Evolutionary conservation across 2,888 invertebrate genomes (phyloP), one percentile per base, ranked within the genome.

Genomic region (Drosophila flavopinicola): DNA sequence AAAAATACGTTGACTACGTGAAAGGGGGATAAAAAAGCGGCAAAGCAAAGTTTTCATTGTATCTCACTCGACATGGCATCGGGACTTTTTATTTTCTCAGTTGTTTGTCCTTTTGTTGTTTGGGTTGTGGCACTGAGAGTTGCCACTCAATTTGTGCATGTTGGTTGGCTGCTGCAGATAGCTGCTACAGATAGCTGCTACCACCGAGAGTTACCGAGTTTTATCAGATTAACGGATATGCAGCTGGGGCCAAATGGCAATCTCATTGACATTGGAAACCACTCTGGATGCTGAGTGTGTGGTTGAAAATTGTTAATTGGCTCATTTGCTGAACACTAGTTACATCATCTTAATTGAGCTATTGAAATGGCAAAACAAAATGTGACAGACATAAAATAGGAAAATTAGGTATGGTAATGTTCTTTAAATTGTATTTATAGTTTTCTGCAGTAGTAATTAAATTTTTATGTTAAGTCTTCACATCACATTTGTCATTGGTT

Each of bases 11-110:
- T 39, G 6, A 30, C 32, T 56, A 30, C 25, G 53, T 33, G 11
- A 29, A 37, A 9, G 27, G 2, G 10, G 10, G 11, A 7, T 39
- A 7, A 7, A 6, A 11, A 25, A n/a, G 33, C 11, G 11, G 6
- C 10, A n/a, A 27, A 6, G 30, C 10, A 66, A 53, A 51, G 32
- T 68, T 65, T 52, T 24, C 37, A n/a, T 17, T 63, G 35, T 51
- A 63, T 54, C 56, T 56, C 66, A 69, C 66, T 60, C 52, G 32
- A 25, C 49, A 47, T 42, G 57, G 42, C 49, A 64, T 51, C 51
- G 51, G 53, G 52, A 49, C 44, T 33, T 35, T 56, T 53, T 29
- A 5, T 44, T 41, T 42, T 9, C 1, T 29, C 3, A 29, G n/a
- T n/a, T n/a, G n/a, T n/a, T n/a, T n/a, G n/a, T n/a, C n/a, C 42